Base-by-base conservation (phyloP, 2,888 invertebrate genomes). In the Stenurella melanura region DNA sequence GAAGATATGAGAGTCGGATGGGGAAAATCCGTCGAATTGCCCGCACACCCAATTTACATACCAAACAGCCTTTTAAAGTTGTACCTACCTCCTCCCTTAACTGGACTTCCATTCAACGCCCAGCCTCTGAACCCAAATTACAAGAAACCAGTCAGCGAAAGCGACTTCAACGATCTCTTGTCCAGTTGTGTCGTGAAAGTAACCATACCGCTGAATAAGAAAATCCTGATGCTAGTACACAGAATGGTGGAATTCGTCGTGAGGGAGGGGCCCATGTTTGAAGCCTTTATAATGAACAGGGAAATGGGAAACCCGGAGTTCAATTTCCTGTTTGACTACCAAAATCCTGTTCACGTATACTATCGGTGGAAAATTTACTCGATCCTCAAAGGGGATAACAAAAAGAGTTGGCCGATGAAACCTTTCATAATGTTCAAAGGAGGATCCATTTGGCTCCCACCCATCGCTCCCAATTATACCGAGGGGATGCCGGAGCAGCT, bases 231-330 rank as follows among this genome's bases (percentile, higher is more conserved):
- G 91, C 91, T 97, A 82, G 98, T 99, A 86, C 98, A 99, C 91
- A 96, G 99, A 82, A 97, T 97, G 95, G 75, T 99, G 79, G 99
- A 99, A 91, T 99, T 98, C 92, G 98, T 99, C 79, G 96, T 99
- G 83, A 93, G 98, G 81, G 98, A 99, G 90, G 99, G 99, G 0
- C 98, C 99, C 1, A 95, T 98, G 95, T 99, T 99, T 91, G 99
- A 99, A 90, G 98, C 98, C 0, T 95, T 98, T 92, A 96, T 99
- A 75, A 99, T 99, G 98, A 97, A 97, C 90, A 93, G 96, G 85
- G 99, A 99, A 92, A 93, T 97, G 82, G 96, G 94, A 89, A 99
- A 99, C 91, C 97, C 98, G 0, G 93, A 95, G 90, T 99, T 96
- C 91, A 94, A 96, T 92, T 99, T 99, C 91, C 92, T 99, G 78